These are phyloP conservation scores for Dendrolimus pini DNA, from an alignment of 2,888 invertebrate species.

Conservation along the genomic window DNA sequence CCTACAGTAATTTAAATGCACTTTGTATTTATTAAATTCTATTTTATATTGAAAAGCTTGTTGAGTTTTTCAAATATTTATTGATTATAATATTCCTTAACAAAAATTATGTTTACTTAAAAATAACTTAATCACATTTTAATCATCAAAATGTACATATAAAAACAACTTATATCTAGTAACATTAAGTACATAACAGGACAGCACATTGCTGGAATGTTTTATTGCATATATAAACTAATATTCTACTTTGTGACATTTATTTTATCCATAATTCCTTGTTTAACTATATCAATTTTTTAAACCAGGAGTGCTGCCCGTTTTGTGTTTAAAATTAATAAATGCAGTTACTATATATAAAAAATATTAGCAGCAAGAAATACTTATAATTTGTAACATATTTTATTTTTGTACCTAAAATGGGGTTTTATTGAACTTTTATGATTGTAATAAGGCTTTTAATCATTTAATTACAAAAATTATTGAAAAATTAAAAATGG, in stretches of 20 bases:
- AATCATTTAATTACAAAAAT: slow-evolving; percentile 5
- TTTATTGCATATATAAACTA: slow-evolving; percentile 22
- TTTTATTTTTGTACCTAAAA: background rate
- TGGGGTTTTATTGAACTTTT: background rate
- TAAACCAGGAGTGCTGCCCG: slow-evolving; percentile 51
- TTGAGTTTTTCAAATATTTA: slow-evolving; percentile 41
- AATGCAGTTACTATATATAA: slow-evolving; percentile 44
- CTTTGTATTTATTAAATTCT: too few species aligned
- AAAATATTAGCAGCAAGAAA: slow-evolving; percentile 5
- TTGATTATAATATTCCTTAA: slow-evolving; percentile 45
- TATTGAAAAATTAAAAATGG: slow-evolving; percentile 1
- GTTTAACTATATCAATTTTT: slow-evolving; percentile 2
- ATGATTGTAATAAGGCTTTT: background rate
- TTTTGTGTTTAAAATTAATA: slow-evolving; percentile 49
- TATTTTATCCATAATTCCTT: background rate
- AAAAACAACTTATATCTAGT: slow-evolving; percentile 31
- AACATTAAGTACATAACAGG: slow-evolving; percentile 65
- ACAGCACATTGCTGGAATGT: slow-evolving; percentile 72
- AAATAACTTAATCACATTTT: slow-evolving; percentile 47
- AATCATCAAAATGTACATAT: slow-evolving; percentile 67
- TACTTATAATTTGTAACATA: slow-evolving; percentile 10
- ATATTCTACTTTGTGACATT: background rate
- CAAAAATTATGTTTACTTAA: slow-evolving; percentile 35
- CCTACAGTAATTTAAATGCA: too few species aligned
- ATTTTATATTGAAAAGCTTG: background rate